A percentile compares a stretch with the other conserved stretches of the same genome.
Conservation (phyloP, 2,888 invertebrate genomes). For the Anthophora plumipes region DNA sequence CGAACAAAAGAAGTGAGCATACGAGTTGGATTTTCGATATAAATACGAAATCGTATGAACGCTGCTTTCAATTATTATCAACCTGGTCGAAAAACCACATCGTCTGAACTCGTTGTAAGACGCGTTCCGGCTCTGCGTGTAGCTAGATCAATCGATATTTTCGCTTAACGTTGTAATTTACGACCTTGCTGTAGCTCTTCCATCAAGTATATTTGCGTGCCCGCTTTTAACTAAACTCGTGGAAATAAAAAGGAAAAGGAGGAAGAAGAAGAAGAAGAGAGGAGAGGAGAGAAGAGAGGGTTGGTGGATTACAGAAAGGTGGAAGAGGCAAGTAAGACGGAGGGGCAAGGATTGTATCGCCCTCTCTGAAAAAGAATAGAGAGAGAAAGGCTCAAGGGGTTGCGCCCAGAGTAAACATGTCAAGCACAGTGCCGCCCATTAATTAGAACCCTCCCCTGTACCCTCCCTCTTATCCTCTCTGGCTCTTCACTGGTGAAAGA, state of each 20-base stretch:
- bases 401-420: constrained; percentile 83
- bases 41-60: no score
- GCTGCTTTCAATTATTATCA: no score
- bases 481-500: constrained; percentile 64
- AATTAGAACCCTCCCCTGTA: constrained; percentile 80
- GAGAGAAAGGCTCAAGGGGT: constrained; percentile 79
- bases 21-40: no score
- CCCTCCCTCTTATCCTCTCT: constrained; percentile 57
- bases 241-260: constrained; percentile 65
- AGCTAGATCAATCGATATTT: no score
- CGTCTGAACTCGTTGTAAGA: no score
- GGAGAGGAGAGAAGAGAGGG: constrained; percentile 12
- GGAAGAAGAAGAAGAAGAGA: neutral
- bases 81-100: no score
- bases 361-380: constrained; percentile 71
- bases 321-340: constrained; percentile 55
- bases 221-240: constrained; percentile 78
- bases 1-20: no score
- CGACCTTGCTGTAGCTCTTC: no score
- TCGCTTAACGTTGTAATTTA: no score
- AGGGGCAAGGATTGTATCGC: constrained; percentile 72
- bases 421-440: constrained; percentile 83
- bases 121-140: no score
- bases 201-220: constrained; percentile 81
- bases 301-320: constrained; percentile 21